Base-by-base conservation (phyloP, 2,888 invertebrate genomes). In the Cosmia pyralina region DNA sequence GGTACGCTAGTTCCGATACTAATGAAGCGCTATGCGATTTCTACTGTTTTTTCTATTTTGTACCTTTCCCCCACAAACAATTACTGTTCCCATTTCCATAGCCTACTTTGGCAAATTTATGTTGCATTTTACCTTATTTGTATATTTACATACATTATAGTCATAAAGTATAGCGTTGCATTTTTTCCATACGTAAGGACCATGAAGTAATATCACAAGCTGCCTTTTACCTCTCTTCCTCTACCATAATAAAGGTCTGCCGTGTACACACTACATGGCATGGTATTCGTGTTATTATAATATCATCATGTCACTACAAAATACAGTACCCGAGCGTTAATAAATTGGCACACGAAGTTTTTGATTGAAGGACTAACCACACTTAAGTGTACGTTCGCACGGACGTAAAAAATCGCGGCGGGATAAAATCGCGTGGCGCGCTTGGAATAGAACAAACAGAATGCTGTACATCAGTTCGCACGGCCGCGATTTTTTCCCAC, bases 71-170 rank as follows among this genome's bases (percentile, higher is more conserved):
- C 28, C 28, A 28, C 28, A 28, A 28, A 28, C 28, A 28, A 60
- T 22, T 60, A 55, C 46, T 60, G 73, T 79, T 79, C 73, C 75
- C 75, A 72, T 79, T 75, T 60, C 59, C 72, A 60, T 74, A 79
- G 41, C n/a, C 73, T 63, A 73, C 28, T 80, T 74, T 75, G 81
- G 62, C 75, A 80, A 80, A 69, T 72, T n/a, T 44, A 62, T 41
- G 46, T 68, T 75, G 28, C n/a, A 66, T 52, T 65, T 13, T 52
- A 76, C 34, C 48, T 75, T 65, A 76, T 59, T 52, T 76, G 28
- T 67, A 67, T 60, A 17, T 68, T 65, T 48, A 58, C 19, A 60
- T 62, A 72, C 7, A 63, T 58, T 67, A 57, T 13, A 50, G 52
- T 4, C n/a, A n/a, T n/a, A n/a, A n/a, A n/a, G 5, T 68, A 59